Conservation (phyloP, 2,113 vertebrate genomes). For the Dascyllus trimaculatus region DNA sequence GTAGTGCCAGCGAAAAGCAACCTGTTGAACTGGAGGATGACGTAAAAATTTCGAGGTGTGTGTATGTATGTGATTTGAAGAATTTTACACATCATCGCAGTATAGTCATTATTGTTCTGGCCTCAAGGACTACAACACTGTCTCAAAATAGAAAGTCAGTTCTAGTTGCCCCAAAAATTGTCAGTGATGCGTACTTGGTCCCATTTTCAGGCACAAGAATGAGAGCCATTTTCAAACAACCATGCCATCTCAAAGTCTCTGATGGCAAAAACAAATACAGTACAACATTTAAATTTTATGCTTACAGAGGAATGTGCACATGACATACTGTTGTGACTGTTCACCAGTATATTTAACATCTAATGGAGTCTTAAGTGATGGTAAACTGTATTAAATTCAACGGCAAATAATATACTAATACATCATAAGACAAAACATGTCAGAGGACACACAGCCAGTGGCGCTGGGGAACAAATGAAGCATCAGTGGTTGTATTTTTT, state of each 20-base stretch:
- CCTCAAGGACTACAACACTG: not conserved
- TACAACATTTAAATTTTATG: not conserved
- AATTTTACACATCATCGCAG: not conserved
- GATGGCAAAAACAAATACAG: not conserved
- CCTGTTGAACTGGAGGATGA: not conserved
- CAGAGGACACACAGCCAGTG: not conserved
- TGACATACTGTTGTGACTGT: too few species aligned
- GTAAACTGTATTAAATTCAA: not conserved
- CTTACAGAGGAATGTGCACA: not conserved
- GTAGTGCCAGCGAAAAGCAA: not conserved
- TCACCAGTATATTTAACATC: too few species aligned
- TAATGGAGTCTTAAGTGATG: too few species aligned
- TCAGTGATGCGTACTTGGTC: not conserved
- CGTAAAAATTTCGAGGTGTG: too few species aligned
- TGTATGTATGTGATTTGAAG: too few species aligned
- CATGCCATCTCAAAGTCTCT: not conserved
- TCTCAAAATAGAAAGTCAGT: constrained; percentile 14
- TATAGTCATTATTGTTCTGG: not conserved
- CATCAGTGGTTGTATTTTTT: not conserved
- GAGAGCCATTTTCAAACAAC: not conserved
- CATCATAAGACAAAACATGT: not conserved
- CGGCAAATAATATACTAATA: not conserved
- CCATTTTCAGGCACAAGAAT: not conserved
- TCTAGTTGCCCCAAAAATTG: not conserved
- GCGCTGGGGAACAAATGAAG: not conserved